Conservation (phyloP, 2,888 invertebrate species). For the Coelopa pilipes region DNA sequence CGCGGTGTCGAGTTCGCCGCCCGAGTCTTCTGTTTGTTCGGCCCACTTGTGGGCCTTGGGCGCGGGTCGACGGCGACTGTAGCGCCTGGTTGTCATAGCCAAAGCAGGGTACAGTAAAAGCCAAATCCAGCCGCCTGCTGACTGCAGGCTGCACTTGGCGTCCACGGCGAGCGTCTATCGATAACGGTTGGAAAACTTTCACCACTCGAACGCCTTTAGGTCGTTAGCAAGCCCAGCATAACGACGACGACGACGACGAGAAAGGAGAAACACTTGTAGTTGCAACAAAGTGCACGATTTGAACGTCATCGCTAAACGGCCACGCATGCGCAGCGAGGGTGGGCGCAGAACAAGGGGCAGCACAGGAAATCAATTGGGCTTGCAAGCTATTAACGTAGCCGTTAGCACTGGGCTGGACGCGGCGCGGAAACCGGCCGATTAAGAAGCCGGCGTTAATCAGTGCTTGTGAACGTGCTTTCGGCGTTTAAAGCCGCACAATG, state of each 20-base stretch:
- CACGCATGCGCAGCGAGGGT: conserved; percentile 1
- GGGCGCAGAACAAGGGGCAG: background rate
- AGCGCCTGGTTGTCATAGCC: background rate
- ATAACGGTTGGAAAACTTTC: background rate
- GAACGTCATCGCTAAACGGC: background rate
- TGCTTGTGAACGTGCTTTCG: background rate
- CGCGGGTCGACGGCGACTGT: background rate
- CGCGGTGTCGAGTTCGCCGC: no score
- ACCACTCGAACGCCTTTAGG: background rate
- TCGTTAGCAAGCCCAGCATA: no score
- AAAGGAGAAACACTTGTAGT: background rate
- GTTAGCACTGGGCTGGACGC: conserved; percentile 3
- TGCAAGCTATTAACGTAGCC: conserved; percentile 9
- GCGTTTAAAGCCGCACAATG: background rate
- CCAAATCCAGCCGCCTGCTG: no score
- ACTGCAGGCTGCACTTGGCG: no score
- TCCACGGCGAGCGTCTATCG: background rate
- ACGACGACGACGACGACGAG: no score
- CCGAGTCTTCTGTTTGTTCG: no score
- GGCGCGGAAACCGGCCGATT: conserved; percentile 11
- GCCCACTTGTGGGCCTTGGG: background rate
- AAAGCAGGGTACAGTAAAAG: no score
- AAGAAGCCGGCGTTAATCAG: conserved; percentile 20
- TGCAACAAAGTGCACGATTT: conserved; percentile 14
- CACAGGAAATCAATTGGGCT: background rate